Base-by-base conservation (phyloP, 1,140 invertebrate genomes). In the Leucophenga varia region DNA sequence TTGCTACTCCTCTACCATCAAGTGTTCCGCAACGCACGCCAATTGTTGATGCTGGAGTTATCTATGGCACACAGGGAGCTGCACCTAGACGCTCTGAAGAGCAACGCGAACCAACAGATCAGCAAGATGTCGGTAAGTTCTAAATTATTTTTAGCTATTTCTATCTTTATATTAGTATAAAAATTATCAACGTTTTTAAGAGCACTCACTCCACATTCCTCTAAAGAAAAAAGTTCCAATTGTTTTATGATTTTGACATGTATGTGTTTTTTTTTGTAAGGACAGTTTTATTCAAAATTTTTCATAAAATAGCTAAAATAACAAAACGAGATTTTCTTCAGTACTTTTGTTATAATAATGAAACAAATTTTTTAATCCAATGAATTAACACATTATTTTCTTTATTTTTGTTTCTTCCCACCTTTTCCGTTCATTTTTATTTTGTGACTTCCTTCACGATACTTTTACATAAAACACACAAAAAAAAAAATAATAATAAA, bases 111-210 rank as follows among this genome's bases (percentile, higher is more conserved):
- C n/a, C 34, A 31, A 40, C 28, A 60, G 36, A 47, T 28, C 69
- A 72, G 17, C 64, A 67, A 51, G 69, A 72, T 61, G 69, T 72
- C 53, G 69, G 69, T 72, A 54, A 72, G 69, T 72, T 20, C n/a
- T 14, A n/a, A n/a, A n/a, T n/a, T n/a, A n/a, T n/a, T n/a, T n/a
- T n/a, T n/a, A n/a, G n/a, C n/a, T n/a, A n/a, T n/a, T n/a, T n/a
- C n/a, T n/a, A n/a, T n/a, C n/a, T n/a, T n/a, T n/a, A n/a, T n/a
- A n/a, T n/a, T n/a, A n/a, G n/a, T n/a, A n/a, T n/a, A n/a, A n/a
- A n/a, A n/a, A n/a, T n/a, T n/a, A n/a, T n/a, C n/a, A n/a, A n/a
- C n/a, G n/a, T n/a, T n/a, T n/a, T n/a, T n/a, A n/a, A n/a, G n/a
- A n/a, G n/a, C n/a, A n/a, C n/a, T n/a, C n/a, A n/a, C n/a, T n/a